A percentile compares a stretch with the other conserved stretches of the same genome.
These are phyloP conservation scores for Cygnus olor DNA, from an alignment of 2,797 vertebrate species.

Conservation along the genomic window DNA sequence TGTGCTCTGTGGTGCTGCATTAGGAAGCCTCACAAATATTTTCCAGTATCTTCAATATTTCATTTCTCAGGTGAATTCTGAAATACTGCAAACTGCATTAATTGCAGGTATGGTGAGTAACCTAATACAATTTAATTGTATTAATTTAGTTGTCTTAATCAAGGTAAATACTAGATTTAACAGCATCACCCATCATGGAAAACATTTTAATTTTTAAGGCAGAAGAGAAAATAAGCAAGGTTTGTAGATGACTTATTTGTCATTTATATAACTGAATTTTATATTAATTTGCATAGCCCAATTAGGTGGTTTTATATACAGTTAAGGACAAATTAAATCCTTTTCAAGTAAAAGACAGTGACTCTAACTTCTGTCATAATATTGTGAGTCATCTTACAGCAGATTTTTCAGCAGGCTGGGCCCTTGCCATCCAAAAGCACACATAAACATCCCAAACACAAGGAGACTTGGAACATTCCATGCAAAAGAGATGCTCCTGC, in stretches of 20 bases:
- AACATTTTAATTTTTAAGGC: not conserved
- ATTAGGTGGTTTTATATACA: not conserved
- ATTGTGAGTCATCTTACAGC: conserved; percentile 33
- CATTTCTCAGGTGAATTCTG: not conserved
- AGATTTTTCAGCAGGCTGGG: not conserved
- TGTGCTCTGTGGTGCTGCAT: not conserved
- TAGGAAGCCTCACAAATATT: not conserved
- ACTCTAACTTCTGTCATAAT: conserved; percentile 32
- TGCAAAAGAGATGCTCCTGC: not conserved
- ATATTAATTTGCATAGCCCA: not conserved
- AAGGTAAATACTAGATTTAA: not conserved
- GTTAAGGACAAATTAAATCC: conserved; percentile 8
- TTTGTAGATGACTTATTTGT: not conserved
- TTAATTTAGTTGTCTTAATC: not conserved
- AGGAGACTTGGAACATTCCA: conserved; percentile 23
- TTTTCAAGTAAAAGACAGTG: not conserved
- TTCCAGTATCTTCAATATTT: not conserved
- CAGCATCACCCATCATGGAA: not conserved
- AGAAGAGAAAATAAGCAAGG: not conserved
- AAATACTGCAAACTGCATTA: not conserved
- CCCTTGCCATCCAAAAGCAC: conserved; percentile 18
- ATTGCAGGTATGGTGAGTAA: not conserved
- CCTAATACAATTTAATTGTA: not conserved
- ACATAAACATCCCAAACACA: conserved; percentile 26
- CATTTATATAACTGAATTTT: not conserved